A percentile compares a stretch with the other conserved stretches of the same genome.
These are phyloP conservation scores for Carassius auratus DNA, from an alignment of 2,113 vertebrate genomes.

Conservation along the genomic window DNA sequence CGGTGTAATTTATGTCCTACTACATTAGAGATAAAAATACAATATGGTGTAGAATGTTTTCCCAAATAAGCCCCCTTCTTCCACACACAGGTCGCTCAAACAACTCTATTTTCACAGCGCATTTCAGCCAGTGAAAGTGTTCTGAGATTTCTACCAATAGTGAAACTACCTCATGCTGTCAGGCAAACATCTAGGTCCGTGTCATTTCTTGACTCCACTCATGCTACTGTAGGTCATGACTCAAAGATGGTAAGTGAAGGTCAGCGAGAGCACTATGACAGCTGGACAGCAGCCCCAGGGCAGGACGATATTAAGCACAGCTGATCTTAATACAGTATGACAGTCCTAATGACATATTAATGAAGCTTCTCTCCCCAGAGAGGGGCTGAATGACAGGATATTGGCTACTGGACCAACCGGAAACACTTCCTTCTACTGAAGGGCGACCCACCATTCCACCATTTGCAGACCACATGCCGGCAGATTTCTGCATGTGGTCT, in stretches of 20 bases:
- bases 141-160: neutral
- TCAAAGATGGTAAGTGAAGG: conserved; percentile 16
- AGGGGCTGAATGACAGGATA: conserved; percentile 42
- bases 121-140: conserved; percentile 7
- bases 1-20: neutral
- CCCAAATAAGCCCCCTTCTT: neutral
- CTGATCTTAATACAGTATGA: conserved; percentile 59
- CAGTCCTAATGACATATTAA: conserved; percentile 58
- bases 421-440: conserved; percentile 35
- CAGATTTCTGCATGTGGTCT: neutral
- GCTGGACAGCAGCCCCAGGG: conserved; percentile 42
- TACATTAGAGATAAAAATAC: neutral
- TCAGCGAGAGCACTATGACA: conserved; percentile 29
- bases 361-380: conserved; percentile 45
- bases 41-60: neutral
- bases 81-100: neutral
- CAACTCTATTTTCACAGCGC: neutral
- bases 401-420: conserved; percentile 13
- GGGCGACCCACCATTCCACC: neutral
- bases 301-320: conserved; percentile 52
- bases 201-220: neutral
- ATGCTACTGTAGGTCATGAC: neutral
- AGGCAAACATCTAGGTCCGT: neutral
- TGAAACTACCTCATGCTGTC: neutral
- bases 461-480: neutral